Conservation (phyloP, 2,113 vertebrate genomes). For the Oxyura jamaicensis region DNA sequence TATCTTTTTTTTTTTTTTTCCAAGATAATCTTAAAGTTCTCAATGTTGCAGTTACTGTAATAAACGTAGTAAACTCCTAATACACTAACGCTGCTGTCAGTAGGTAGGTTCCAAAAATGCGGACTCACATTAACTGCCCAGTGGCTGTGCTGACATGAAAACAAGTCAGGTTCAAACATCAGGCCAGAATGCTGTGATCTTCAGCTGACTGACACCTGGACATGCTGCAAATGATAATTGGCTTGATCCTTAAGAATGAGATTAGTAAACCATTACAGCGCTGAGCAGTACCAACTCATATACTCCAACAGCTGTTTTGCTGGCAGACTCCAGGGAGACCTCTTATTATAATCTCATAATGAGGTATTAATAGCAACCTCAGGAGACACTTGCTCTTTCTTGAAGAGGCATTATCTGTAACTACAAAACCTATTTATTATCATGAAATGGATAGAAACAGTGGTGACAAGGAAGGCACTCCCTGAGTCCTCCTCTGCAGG, state of each 20-base stretch:
- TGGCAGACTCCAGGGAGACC: not conserved
- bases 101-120: not conserved
- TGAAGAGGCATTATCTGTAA: not conserved
- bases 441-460: not conserved
- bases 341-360: slow-evolving; percentile 26
- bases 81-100: not conserved
- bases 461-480: not conserved
- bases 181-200: not conserved
- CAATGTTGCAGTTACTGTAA: not conserved
- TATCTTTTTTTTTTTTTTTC: not conserved
- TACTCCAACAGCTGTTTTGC: not conserved
- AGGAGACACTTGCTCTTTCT: slow-evolving; percentile 8
- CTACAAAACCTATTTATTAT: not conserved
- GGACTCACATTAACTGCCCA: not conserved
- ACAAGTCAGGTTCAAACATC: not conserved
- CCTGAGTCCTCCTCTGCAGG: not conserved
- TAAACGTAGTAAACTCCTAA: not conserved
- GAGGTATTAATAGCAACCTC: slow-evolving; percentile 18
- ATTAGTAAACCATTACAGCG: not conserved
- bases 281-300: not conserved
- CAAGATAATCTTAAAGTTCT: not conserved
- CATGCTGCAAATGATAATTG: not conserved
- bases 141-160: not conserved
- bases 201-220: not conserved
- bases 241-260: not conserved